Base-by-base conservation (phyloP, 2,888 invertebrate species). In the Lasioglossum pauxillum region DNA sequence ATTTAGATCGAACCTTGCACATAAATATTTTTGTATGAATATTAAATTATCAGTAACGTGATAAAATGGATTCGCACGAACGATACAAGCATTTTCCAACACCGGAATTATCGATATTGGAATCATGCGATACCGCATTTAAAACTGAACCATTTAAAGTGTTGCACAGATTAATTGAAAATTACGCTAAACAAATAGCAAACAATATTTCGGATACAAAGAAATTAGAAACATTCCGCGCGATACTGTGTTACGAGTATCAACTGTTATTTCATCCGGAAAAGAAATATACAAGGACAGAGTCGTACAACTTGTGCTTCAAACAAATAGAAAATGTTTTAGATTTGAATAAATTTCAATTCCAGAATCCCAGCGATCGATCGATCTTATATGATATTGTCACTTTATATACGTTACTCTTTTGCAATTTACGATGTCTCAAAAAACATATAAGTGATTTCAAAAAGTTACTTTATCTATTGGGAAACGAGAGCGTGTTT, bases 41-140 rank as follows among this genome's bases (percentile, higher is more conserved):
- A 44, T 41, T 10, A 57, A 60, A 31, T 7, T 57, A 41, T 19
- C n/a, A n/a, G 12, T 31, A 57, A 69, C 41, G n/a, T 31, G 46
- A 69, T 27, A 71, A 76, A 49, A 93, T 94, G 94, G 92, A 93
- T 75, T 64, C 92, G n/a, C 94, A 94, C 67, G 44, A 93, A 72
- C 89, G 87, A 73, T 94, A 92, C 57, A 72, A 89, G 49, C 84
- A 83, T 16, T 71, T 88, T 12, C 81, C 92, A 14, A 89, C 86
- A 64, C 57, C 84, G 10, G 91, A 92, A 16, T 53, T 91, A 4
- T 85, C 90, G 16, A 67, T 92, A 46, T 79, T 94, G 5, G 84
- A 91, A 64, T 81, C 88, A 19, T 31, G 82, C 14, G 60, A 85
- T 19, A 72, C 46, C n/a, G 10, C 78, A 23, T 80, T 64, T 12